Conservation (phyloP, 2,797 vertebrate species). For the Squalus acanthias region DNA sequence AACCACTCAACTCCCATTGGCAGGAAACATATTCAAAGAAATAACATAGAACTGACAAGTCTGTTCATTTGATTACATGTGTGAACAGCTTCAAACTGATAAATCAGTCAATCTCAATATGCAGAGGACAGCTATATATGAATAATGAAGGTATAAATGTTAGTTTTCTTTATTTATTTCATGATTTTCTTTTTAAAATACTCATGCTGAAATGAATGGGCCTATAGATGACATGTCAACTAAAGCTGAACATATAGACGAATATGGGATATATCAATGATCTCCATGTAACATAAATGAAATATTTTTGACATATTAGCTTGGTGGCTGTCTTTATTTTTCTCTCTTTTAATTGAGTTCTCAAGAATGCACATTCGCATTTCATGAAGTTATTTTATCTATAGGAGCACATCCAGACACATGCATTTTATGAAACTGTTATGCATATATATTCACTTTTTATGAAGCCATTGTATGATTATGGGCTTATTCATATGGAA, state of each 20-base stretch:
- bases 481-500: background rate
- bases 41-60: background rate
- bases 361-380: background rate
- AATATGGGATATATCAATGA: background rate
- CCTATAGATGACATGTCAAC: background rate
- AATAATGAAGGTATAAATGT: background rate
- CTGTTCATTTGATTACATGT: background rate
- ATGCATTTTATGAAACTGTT: background rate
- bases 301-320: background rate
- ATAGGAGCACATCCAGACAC: background rate
- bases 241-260: background rate
- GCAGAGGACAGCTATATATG: background rate
- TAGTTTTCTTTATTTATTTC: background rate
- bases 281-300: background rate
- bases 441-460: background rate
- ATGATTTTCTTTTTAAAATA: background rate
- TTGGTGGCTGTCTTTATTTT: background rate
- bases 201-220: background rate
- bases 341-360: background rate
- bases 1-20: background rate
- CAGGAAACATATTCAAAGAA: background rate
- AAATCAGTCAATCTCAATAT: background rate
- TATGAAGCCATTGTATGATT: background rate
- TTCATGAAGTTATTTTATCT: background rate
- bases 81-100: background rate